Conservation (phyloP, 2,888 invertebrate genomes). For the Drosophila pseudotalamancana region DNA sequence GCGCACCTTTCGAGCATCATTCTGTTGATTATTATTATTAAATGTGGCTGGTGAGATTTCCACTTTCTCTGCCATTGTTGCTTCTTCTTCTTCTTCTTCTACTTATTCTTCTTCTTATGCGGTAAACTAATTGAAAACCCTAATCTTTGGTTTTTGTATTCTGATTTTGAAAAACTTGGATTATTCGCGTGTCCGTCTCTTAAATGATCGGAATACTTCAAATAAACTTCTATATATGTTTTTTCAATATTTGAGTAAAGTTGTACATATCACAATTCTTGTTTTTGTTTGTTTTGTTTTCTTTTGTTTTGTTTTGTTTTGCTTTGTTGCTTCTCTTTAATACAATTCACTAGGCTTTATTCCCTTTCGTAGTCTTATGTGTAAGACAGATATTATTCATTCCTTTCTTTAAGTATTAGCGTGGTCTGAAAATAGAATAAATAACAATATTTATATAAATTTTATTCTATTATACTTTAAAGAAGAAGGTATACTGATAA, state of each 20-base stretch:
- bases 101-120: slow-evolving; percentile 26
- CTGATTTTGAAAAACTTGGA: slow-evolving; percentile 16
- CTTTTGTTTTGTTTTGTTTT: slow-evolving; percentile 12
- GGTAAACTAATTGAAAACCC: slow-evolving; percentile 57
- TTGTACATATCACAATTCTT: slow-evolving; percentile 78
- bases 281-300: slow-evolving; percentile 30
- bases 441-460: neutral
- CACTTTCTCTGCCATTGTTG: slow-evolving; percentile 82
- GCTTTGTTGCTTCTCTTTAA: slow-evolving; percentile 37
- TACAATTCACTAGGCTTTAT: slow-evolving; percentile 51
- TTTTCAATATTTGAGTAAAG: slow-evolving; percentile 78
- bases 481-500: no score
- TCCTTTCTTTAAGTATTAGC: slow-evolving; percentile 45
- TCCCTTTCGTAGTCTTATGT: slow-evolving; percentile 55
- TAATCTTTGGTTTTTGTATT: slow-evolving; percentile 65
- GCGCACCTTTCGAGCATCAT: slow-evolving; percentile 78
- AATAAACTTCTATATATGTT: slow-evolving; percentile 62
- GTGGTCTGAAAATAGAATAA: slow-evolving; percentile 56
- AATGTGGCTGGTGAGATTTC: slow-evolving; percentile 75
- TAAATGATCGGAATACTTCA: slow-evolving; percentile 37
- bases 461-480: no score
- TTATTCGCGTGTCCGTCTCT: slow-evolving; percentile 35
- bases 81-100: slow-evolving; percentile 5
- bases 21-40: slow-evolving; percentile 68
- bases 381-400: slow-evolving; percentile 51